Base-by-base conservation (phyloP, 2,888 invertebrate genomes). In the Cordilura impudica region DNA sequence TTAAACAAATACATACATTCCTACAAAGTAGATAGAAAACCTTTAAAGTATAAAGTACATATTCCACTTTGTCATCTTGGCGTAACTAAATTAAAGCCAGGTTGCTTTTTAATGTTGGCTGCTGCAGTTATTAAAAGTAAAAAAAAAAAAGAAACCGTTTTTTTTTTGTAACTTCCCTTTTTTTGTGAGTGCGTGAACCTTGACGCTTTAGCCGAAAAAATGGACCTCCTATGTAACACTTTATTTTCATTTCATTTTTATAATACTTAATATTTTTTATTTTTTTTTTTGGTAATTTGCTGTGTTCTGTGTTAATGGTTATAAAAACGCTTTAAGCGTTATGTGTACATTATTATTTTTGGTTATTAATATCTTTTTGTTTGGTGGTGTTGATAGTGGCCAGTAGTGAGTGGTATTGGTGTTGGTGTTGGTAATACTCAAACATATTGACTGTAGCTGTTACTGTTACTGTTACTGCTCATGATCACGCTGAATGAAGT, bases 81-180 rank as follows among this genome's bases (percentile, higher is more conserved):
- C 88, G 88, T 88, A 88, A 88, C 88, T 88, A 88, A 88, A 88
- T 86, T n/a, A n/a, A 86, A 87, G 86, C 85, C 87, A 85, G 85
- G 58, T 65, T 58, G 87, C 83, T 83, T 87, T 84, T 82, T 83
- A 86, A 86, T 84, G 84, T 85, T 21, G 14, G 35, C 8, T 69
- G 56, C 67, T 63, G 75, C 79, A 75, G 71, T 72, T 79, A 51
- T 61, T 79, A 67, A 63, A 67, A 39, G 43, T 29, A 39, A 19
- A 60, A 35, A 47, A 67, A 69, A 31, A 49, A 12, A 74, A 60
- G 63, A 39, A 71, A 79, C 56, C 14, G 45, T 61, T 31, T 58
- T 56, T 39, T 35, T 45, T 69, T 43, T 8, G 26, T 71, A 56
- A 35, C 70, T 71, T 75, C 35, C 70, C 74, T 49, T 49, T 51